Conservation (phyloP, 2,113 vertebrate species). For the Macquaria australasica region DNA sequence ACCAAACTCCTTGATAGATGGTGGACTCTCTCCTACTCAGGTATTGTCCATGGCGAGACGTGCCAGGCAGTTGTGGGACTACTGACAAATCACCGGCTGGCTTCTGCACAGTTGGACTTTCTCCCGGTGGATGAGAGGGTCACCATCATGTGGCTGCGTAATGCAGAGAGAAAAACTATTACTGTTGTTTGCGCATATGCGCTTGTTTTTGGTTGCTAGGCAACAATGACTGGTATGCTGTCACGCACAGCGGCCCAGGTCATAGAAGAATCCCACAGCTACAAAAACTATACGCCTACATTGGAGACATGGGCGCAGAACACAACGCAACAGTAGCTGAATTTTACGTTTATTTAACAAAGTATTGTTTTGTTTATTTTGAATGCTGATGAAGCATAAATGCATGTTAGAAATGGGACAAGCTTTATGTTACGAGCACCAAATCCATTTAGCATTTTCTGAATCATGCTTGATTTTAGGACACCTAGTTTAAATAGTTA, state of each 20-base stretch:
- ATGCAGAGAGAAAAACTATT: slow-evolving; percentile 48
- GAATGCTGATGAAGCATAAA: not conserved
- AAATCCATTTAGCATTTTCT: not conserved
- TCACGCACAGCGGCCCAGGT: not conserved
- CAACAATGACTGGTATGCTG: not conserved
- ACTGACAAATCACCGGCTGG: slow-evolving; percentile 59
- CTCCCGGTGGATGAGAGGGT: slow-evolving; percentile 46
- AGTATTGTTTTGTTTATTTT: not conserved
- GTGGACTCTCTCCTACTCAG: slow-evolving; percentile 43
- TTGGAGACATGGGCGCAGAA: not conserved
- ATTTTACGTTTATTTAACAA: not conserved
- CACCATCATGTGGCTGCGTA: slow-evolving; percentile 40
- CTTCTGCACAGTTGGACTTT: slow-evolving; percentile 48
- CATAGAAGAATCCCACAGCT: not conserved
- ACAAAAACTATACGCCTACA: not conserved
- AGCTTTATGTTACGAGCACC: not conserved
- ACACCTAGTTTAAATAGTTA: not conserved
- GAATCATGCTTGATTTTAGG: not conserved
- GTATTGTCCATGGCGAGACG: slow-evolving; percentile 36
- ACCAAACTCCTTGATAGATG: slow-evolving; percentile 40
- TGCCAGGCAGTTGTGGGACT: slow-evolving; percentile 44
- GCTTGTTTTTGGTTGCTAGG: slow-evolving; percentile 5
- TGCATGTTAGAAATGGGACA: not conserved
- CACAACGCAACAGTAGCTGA: not conserved
- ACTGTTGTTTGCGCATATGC: slow-evolving; percentile 21